Percentiles rank a stretch among this genome's conserved stretches.
Conservation (phyloP, 2,888 invertebrate species). For the Congeria kusceri region DNA sequence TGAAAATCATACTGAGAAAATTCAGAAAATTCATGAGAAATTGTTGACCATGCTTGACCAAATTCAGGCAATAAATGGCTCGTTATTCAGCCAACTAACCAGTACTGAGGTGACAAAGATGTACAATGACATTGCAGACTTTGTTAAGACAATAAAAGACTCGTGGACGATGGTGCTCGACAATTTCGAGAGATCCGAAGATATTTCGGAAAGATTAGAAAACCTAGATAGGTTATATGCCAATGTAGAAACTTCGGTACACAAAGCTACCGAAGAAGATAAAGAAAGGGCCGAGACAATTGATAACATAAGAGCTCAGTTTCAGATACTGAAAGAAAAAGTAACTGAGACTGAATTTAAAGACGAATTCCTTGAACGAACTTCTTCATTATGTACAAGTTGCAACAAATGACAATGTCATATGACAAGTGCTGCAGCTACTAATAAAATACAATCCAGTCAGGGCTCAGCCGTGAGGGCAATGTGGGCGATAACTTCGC, state of each 20-base stretch:
- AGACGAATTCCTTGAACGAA: conserved; percentile 69
- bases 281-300: conserved; percentile 3
- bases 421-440: too few species aligned
- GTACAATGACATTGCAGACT: conserved; percentile 16
- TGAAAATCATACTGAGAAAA: not conserved
- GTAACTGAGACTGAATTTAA: conserved; percentile 42
- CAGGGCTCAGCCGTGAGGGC: too few species aligned
- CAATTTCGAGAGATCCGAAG: conserved; percentile 25
- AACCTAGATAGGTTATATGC: conserved; percentile 24
- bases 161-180: conserved; percentile 35
- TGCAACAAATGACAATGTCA: too few species aligned
- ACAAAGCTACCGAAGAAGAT: conserved; percentile 16
- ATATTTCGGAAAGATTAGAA: not conserved
- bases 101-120: not conserved
- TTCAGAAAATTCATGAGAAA: not conserved
- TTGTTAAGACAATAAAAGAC: conserved; percentile 42
- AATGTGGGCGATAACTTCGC: too few species aligned
- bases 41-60: not conserved
- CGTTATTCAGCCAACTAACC: not conserved
- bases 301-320: conserved; percentile 5
- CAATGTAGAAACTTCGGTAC: conserved; percentile 19
- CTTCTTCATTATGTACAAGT: too few species aligned
- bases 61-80: not conserved
- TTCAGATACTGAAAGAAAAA: conserved; percentile 6
- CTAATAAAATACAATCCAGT: too few species aligned